phyloP scores from a whole-genome alignment of 1,140 invertebrate species.

The Bombus difficillimus region DNA sequence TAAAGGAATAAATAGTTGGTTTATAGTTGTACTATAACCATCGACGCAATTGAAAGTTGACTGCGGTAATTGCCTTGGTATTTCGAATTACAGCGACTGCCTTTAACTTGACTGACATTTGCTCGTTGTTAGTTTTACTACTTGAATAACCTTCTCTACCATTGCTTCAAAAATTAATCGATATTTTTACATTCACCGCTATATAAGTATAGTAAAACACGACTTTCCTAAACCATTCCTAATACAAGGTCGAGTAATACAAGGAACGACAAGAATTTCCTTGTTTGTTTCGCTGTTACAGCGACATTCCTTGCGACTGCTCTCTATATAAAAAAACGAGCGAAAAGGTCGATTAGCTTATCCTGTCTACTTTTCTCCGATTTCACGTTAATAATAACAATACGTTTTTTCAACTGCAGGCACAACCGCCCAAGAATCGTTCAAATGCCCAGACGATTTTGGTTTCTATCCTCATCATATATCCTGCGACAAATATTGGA shows the following conservation, averaged over 20 bases:
- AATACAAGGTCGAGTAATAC: too few species aligned
- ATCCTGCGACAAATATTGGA: constrained; percentile 98
- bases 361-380: not conserved
- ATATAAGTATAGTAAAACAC: not conserved
- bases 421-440: constrained; percentile 87
- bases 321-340: not conserved
- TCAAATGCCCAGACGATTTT: constrained; percentile 97
- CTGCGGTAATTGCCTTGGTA: not conserved
- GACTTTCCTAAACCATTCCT: not conserved
- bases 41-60: not conserved
- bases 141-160: not conserved
- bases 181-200: too few species aligned
- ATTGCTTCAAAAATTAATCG: too few species aligned
- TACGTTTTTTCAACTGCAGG: constrained; percentile 78
- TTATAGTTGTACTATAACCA: not conserved
- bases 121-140: not conserved
- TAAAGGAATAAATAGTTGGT: not conserved
- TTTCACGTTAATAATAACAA: not conserved
- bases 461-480: constrained; percentile 95
- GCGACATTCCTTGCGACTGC: not conserved
- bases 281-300: not conserved
- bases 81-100: too few species aligned
- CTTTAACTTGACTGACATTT: not conserved
- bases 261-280: not conserved
- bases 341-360: too few species aligned